These are phyloP conservation scores for Saimiri boliviensis DNA, from an alignment of 2,113 vertebrate genomes.

Conservation along the genomic window DNA sequence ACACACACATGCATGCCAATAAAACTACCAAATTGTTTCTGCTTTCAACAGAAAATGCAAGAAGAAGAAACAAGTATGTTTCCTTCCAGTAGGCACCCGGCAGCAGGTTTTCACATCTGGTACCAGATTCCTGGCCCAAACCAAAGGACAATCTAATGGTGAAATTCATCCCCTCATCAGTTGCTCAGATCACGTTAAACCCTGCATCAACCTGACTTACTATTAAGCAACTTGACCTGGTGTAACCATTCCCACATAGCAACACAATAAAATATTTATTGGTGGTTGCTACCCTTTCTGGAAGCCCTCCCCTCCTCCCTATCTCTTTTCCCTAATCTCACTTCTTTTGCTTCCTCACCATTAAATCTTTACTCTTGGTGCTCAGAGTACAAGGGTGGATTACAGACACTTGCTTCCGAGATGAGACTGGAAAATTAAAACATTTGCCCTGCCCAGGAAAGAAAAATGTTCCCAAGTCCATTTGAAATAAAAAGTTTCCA, in stretches of 20 bases:
- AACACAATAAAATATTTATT: constrained; percentile 60
- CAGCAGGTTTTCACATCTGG: not conserved
- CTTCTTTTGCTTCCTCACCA: not conserved
- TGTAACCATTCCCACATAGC: constrained; percentile 37
- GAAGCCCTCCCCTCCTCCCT: not conserved
- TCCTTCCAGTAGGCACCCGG: not conserved
- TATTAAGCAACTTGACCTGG: constrained; percentile 53
- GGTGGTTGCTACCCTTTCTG: not conserved
- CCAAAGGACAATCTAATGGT: constrained; percentile 45
- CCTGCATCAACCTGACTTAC: not conserved
- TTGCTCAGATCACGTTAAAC: not conserved
- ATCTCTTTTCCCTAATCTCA: not conserved
- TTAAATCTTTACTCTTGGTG: constrained; percentile 12
- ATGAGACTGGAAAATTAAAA: constrained; percentile 24
- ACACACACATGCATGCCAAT: not conserved
- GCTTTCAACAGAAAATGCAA: constrained; percentile 41
- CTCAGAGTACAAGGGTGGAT: not conserved
- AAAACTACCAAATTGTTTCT: not conserved
- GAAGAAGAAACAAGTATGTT: constrained; percentile 26
- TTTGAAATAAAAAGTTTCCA: not conserved
- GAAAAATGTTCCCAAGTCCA: not conserved
- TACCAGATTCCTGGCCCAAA: constrained; percentile 37
- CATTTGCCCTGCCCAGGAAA: not conserved
- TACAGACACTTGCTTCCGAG: not conserved
- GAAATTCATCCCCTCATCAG: constrained; percentile 35